Base-by-base conservation (phyloP, 2,797 vertebrate species). In the Liasis olivaceus region DNA sequence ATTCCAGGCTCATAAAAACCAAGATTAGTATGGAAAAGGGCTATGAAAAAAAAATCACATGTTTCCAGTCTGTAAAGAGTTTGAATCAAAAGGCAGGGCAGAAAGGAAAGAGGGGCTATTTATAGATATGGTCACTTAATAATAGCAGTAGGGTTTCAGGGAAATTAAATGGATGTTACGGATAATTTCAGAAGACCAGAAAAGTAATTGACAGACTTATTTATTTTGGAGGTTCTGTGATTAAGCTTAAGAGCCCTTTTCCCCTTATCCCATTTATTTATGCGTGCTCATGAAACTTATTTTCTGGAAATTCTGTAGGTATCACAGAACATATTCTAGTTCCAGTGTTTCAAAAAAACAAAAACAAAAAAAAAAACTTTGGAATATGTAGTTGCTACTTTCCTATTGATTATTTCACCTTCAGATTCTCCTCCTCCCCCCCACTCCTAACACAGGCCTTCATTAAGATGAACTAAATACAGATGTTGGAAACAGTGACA, bases 251-350 rank as follows among this genome's bases (percentile, higher is more conserved):
- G 66, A 58, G 22, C 8, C 8, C 28, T 42, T 90, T 90, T 31
- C 54, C 36, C 9, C 42, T 58, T 63, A 85, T 85, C n/a, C 72
- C 36, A 84, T 81, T 62, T 90, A 90, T 90, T 90, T 62, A 90
- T 90, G 24, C 77, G n/a, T 63, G 24, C 28, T 26, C 58, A 90
- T 63, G 77, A 63, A 89, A n/a, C 59, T 81, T 90, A 51, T 90
- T 90, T 84, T 84, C 72, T 62, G 85, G 63, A 84, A 51, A n/a
- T 13, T 28, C 11, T 54, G 42, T 72, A n/a, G 51, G 20, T 69
- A 69, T 31, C 42, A 56, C 28, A 24, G 51, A 56, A 31, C 26
- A 20, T 89, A 20, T 17, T 69, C 28, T 26, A 69, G 51, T 64
- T n/a, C 8, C 88, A 20, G 2, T 72, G 26, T 72, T 58, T 66